Evolutionary conservation across 2,888 invertebrate species (phyloP).

Genomic region (Crocallis elinguaria): DNA sequence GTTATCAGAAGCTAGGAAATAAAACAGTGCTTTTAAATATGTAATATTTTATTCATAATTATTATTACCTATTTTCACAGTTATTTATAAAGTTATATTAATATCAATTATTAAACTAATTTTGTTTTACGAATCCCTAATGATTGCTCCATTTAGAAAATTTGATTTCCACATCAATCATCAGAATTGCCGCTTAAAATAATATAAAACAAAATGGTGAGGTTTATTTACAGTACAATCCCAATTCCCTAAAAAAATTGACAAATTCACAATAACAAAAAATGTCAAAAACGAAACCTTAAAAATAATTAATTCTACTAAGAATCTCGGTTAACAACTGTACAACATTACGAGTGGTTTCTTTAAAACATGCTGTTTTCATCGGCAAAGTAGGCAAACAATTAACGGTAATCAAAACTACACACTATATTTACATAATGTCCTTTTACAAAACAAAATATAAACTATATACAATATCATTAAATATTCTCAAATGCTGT

Average conservation of each 20-base stretch:
- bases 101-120: constrained; percentile 84
- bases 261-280: constrained; percentile 88
- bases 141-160: constrained; percentile 84
- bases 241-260: constrained; percentile 89
- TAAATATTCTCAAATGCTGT: constrained; percentile 84
- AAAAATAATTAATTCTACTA: constrained; percentile 81
- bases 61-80: constrained; percentile 85
- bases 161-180: constrained; percentile 83
- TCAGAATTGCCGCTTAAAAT: constrained; percentile 75
- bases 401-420: constrained; percentile 62
- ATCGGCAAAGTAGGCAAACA: constrained; percentile 75
- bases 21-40: constrained; percentile 77
- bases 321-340: constrained; percentile 82
- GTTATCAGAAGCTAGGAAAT: constrained; percentile 43
- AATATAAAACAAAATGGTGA: constrained; percentile 81
- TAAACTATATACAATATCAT: constrained; percentile 84
- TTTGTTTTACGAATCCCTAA: constrained; percentile 83
- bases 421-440: constrained; percentile 76
- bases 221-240: constrained; percentile 87
- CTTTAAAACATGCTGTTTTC: constrained; percentile 74
- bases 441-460: constrained; percentile 81
- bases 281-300: constrained; percentile 76
- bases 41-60: constrained; percentile 86
- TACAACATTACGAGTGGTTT: constrained; percentile 83
- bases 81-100: constrained; percentile 86